These are phyloP conservation scores for Pterobdella sp. DNA, from an alignment of 2,888 invertebrate genomes.

Conservation along the genomic window DNA sequence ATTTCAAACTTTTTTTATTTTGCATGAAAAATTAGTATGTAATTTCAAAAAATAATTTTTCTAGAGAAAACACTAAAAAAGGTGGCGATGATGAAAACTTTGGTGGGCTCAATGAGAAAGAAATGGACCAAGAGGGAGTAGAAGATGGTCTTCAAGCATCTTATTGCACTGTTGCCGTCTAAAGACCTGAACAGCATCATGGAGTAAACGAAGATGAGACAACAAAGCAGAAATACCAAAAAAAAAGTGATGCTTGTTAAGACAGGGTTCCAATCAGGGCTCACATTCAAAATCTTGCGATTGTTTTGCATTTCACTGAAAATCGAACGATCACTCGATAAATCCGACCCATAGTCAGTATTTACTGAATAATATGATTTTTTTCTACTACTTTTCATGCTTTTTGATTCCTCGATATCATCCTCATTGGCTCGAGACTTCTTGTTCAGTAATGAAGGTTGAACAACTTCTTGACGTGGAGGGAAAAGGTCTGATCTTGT, in stretches of 20 bases:
- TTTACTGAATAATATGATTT: too few species aligned
- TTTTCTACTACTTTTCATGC: too few species aligned
- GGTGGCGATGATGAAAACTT: not conserved
- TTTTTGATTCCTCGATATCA: too few species aligned
- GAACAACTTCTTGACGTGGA: too few species aligned
- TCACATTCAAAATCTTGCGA: too few species aligned
- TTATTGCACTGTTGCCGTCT: not conserved
- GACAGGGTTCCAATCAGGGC: not conserved
- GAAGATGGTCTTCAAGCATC: not conserved
- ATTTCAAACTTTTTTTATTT: too few species aligned
- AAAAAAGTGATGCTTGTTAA: not conserved
- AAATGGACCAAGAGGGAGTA: not conserved
- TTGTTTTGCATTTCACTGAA: too few species aligned
- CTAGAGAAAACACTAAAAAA: not conserved
- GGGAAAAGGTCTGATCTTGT: too few species aligned
- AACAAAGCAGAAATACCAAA: not conserved
- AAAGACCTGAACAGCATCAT: not conserved
- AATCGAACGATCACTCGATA: too few species aligned
- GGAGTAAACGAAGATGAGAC: slow-evolving; percentile 2
- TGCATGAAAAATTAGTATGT: not conserved
- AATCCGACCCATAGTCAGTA: too few species aligned
- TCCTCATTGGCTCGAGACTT: too few species aligned
- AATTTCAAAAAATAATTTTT: not conserved
- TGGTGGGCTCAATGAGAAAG: not conserved
- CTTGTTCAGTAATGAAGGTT: too few species aligned